Percentiles rank a stretch among this genome's conserved stretches.
Evolutionary conservation across 1,140 invertebrate species (phyloP).

Genomic region (Rhynchophorus ferrugineus): DNA sequence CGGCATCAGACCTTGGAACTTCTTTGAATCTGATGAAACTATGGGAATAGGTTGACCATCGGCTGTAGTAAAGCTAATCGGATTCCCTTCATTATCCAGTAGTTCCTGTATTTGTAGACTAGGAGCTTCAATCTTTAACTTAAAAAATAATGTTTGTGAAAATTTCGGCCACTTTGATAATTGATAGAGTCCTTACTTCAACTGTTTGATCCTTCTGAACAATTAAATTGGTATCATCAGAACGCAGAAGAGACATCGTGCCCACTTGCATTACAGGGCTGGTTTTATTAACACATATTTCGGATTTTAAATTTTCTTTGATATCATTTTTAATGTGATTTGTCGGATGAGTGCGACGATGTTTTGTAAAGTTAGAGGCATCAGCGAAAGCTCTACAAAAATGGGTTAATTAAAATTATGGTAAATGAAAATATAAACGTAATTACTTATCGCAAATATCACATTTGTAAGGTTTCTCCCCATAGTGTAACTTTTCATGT

Average conservation of each 20-base stretch:
- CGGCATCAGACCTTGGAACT: constrained; percentile 46
- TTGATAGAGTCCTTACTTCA: too few species aligned
- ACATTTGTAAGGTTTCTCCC: constrained; percentile 72
- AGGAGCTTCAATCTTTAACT: neutral
- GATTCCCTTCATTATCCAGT: constrained; percentile 59
- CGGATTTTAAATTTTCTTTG: neutral
- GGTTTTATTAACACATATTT: too few species aligned
- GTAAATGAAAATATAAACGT: neutral
- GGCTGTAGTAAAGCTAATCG: constrained; percentile 57
- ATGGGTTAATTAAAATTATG: neutral
- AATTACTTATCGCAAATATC: constrained; percentile 57
- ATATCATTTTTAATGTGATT: neutral
- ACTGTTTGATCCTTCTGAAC: too few species aligned
- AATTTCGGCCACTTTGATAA: too few species aligned
- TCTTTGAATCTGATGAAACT: constrained; percentile 43
- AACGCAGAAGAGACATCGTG: neutral
- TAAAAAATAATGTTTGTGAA: too few species aligned
- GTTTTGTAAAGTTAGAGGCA: constrained; percentile 58
- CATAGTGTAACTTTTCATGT: constrained; percentile 59
- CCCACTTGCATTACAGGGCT: neutral
- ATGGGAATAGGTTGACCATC: constrained; percentile 53
- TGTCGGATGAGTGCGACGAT: constrained; percentile 39
- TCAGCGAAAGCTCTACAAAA: constrained; percentile 53
- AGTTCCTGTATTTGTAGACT: constrained; percentile 42
- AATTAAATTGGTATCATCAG: neutral